phyloP scores from a whole-genome alignment of 2,113 vertebrate species.

The Dinomys branickii region DNA sequence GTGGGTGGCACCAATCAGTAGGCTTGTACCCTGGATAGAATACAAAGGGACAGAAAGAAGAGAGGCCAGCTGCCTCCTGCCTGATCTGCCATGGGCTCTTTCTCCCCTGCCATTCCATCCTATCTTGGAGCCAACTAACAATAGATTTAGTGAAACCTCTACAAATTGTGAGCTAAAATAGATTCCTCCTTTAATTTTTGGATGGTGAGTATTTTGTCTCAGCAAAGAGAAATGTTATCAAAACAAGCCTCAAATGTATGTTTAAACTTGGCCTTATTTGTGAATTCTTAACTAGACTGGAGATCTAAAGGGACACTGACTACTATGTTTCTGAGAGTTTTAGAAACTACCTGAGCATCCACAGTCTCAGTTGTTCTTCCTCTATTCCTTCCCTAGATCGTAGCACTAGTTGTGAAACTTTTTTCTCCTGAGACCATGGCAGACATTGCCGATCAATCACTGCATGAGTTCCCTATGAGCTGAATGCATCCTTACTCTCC shows the following conservation, averaged over 20 bases:
- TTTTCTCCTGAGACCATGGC: background rate
- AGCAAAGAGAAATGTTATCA: background rate
- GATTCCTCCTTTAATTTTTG: background rate
- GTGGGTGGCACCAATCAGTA: background rate
- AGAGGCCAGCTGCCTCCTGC: background rate
- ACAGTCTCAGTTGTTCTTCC: background rate
- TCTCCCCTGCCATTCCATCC: background rate
- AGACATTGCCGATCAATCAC: constrained; percentile 13
- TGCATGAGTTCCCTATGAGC: background rate
- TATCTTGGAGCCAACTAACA: background rate
- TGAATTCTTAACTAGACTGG: background rate
- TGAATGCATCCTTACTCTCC: background rate
- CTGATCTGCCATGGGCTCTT: background rate
- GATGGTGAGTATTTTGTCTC: background rate
- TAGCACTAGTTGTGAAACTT: background rate
- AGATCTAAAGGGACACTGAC: background rate
- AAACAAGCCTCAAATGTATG: background rate
- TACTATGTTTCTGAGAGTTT: background rate
- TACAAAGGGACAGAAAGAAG: background rate
- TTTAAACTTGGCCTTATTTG: background rate
- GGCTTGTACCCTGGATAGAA: background rate
- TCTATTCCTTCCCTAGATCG: background rate
- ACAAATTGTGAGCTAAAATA: background rate
- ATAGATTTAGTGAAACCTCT: background rate
- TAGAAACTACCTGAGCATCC: background rate